Evolutionary conservation across 2,797 vertebrate species (phyloP).

Genomic region (Gadopsis marmoratus): DNA sequence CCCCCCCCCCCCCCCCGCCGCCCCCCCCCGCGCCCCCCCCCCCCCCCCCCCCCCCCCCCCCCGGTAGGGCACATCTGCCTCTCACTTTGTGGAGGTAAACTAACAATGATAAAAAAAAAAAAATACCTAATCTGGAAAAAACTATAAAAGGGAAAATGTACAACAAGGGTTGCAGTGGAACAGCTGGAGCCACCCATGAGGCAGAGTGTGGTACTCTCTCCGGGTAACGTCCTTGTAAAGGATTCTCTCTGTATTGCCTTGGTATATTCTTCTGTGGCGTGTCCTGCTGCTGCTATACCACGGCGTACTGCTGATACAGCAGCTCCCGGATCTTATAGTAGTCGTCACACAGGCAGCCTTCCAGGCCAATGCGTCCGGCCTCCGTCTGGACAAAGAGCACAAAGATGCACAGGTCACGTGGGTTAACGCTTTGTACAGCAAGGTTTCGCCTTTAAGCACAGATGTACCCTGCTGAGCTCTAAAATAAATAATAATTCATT

Average conservation of each 20-base stretch:
- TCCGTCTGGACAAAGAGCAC: constrained; percentile 90
- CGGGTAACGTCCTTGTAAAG: constrained; percentile 64
- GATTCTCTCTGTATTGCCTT: constrained; percentile 63
- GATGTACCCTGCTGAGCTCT: not conserved
- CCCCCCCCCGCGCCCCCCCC: too few relatives aligned
- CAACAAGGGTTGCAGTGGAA: constrained; percentile 54
- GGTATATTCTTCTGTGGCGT: constrained; percentile 42
- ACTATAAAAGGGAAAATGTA: constrained; percentile 63
- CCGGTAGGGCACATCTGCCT: constrained; percentile 28
- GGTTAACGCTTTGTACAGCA: constrained; percentile 25
- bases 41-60: too few relatives aligned
- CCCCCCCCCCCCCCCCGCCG: too few relatives aligned
- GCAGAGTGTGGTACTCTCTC: constrained; percentile 40
- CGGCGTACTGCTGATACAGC: constrained; percentile 98
- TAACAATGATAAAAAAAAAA: constrained; percentile 51
- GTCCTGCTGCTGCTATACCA: constrained; percentile 86
- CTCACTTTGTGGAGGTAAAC: constrained; percentile 45
- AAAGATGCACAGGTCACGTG: constrained; percentile 50
- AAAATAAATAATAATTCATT: not conserved
- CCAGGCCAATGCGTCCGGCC: constrained; percentile 96
- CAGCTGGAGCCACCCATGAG: constrained; percentile 56
- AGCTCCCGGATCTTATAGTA: constrained; percentile 99
- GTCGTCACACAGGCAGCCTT: constrained; percentile 98
- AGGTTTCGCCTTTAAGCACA: constrained; percentile 17
- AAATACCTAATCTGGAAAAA: constrained; percentile 36